These are phyloP conservation scores for Campylorhamphus procurvoides DNA, from an alignment of 2,113 vertebrate species.

Conservation along the genomic window DNA sequence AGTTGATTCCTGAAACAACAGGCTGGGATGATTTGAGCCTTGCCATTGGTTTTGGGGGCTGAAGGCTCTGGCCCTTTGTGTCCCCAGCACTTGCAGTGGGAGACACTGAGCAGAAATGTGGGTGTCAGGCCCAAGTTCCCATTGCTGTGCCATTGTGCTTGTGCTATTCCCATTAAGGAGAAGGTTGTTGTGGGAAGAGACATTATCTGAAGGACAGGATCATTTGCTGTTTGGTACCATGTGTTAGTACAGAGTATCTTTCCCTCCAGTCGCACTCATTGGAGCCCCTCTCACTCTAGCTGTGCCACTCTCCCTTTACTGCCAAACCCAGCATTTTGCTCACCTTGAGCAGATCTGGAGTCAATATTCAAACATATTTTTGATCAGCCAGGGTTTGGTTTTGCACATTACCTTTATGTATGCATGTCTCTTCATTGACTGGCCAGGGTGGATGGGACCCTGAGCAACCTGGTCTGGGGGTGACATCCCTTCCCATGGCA, in stretches of 20 bases:
- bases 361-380: not conserved
- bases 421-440: not conserved
- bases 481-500: not conserved
- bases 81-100: rapidly evolving
- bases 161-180: not conserved
- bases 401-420: not conserved
- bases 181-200: not conserved
- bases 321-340: not conserved
- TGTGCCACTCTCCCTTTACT: not conserved
- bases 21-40: not conserved
- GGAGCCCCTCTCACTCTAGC: rapidly evolving
- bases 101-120: not conserved
- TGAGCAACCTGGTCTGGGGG: not conserved
- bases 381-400: not conserved
- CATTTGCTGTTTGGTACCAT: not conserved
- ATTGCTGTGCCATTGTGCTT: rapidly evolving
- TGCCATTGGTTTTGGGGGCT: not conserved
- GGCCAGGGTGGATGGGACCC: not conserved
- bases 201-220: not conserved
- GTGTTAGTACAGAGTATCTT: not conserved
- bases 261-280: not conserved
- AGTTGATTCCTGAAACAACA: not conserved
- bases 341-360: not conserved
- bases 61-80: not conserved
- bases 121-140: not conserved